phyloP scores from a whole-genome alignment of 2,113 vertebrate species.

The Xiphorhynchus elegans region DNA sequence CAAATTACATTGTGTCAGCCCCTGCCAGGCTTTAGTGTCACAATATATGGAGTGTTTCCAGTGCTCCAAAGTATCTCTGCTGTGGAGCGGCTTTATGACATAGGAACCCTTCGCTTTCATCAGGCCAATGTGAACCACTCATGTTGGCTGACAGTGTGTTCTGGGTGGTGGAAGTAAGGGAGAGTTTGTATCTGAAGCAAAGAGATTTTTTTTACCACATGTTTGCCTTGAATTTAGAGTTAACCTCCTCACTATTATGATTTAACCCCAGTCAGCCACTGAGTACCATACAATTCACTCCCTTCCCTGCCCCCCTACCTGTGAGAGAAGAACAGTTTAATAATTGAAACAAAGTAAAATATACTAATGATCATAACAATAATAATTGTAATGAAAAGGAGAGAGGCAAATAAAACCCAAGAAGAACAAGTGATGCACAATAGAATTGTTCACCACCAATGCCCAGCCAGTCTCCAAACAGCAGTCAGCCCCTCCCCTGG shows the following conservation, averaged over 20 bases:
- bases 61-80: background rate
- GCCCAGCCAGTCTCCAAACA: background rate
- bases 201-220: background rate
- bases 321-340: background rate
- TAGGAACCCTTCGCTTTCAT: background rate
- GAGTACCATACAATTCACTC: background rate
- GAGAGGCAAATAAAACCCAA: background rate
- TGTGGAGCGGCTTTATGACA: background rate
- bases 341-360: background rate
- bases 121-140: accelerated
- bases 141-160: background rate
- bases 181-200: background rate
- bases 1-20: background rate
- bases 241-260: background rate
- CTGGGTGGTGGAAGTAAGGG: background rate
- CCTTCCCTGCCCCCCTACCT: background rate
- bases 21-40: background rate
- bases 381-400: background rate
- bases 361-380: background rate
- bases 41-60: background rate
- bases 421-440: background rate
- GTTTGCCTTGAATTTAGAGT: background rate
- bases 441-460: background rate
- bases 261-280: background rate
- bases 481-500: background rate